Evolutionary conservation across 2,797 vertebrate species (phyloP).

Genomic region (Psittacula derbiana): DNA sequence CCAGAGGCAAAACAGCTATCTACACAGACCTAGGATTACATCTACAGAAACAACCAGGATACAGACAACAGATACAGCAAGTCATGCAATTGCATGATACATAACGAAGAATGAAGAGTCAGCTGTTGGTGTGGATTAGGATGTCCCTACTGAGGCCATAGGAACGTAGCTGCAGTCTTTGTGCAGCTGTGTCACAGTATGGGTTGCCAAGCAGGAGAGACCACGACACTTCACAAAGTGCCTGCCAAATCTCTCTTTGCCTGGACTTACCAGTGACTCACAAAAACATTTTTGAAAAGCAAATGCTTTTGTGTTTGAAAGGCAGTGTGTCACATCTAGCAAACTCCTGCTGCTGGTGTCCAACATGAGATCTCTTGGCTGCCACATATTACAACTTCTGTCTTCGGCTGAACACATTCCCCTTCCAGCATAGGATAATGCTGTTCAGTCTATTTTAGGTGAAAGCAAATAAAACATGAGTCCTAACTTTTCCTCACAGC

Average conservation of each 20-base stretch:
- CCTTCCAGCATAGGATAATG: not conserved
- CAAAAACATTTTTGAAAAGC: not conserved
- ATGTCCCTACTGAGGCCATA: not conserved
- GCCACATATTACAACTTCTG: not conserved
- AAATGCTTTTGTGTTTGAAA: not conserved
- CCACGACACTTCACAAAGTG: not conserved
- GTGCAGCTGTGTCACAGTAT: not conserved
- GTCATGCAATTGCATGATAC: not conserved
- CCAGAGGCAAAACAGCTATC: not conserved
- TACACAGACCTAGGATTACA: not conserved
- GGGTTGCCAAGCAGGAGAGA: not conserved
- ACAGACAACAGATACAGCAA: not conserved
- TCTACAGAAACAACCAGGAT: not conserved
- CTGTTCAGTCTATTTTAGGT: not conserved
- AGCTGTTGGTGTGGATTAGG: not conserved
- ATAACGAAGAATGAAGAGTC: not conserved
- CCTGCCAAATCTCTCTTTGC: not conserved
- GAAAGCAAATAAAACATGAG: not conserved
- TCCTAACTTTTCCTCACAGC: not conserved
- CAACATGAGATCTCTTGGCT: not conserved
- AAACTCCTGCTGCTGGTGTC: not conserved
- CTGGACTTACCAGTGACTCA: not conserved
- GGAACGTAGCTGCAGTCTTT: not conserved
- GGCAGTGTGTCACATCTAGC: not conserved
- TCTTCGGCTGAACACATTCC: not conserved